These are phyloP conservation scores for Lepidocyrtinus sp. DNA, from an alignment of 2,888 invertebrate species.

Conservation along the genomic window DNA sequence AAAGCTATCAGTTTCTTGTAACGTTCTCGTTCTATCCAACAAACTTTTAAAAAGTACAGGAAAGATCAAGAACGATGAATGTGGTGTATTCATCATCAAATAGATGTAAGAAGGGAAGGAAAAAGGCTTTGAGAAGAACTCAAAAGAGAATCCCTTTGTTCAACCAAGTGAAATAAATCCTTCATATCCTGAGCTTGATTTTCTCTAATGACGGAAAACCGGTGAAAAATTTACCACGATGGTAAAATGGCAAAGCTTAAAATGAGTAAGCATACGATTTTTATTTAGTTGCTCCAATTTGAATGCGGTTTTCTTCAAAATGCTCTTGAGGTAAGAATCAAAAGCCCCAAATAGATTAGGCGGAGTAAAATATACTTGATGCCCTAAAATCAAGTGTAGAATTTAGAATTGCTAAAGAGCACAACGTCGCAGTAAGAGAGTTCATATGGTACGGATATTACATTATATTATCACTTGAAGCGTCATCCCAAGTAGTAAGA, in stretches of 20 bases:
- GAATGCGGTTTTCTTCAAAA: not conserved
- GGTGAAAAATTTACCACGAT: slow-evolving; percentile 13
- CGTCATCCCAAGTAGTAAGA: no score
- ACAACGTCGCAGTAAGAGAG: no score
- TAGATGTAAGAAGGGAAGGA: slow-evolving; percentile 32
- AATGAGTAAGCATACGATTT: no score
- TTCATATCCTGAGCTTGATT: slow-evolving; percentile 60
- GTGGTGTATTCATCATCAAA: slow-evolving; percentile 17
- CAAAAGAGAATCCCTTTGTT: slow-evolving; percentile 61
- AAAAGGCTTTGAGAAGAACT: slow-evolving; percentile 48
- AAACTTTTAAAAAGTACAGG: not conserved
- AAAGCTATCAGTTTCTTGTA: not conserved
- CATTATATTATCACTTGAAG: no score
- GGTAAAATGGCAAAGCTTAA: not conserved
- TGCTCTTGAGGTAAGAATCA: no score
- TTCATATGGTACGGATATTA: no score
- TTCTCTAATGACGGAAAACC: slow-evolving; percentile 40
- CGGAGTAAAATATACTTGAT: no score
- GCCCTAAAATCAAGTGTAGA: no score
- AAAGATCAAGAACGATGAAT: slow-evolving; percentile 11
- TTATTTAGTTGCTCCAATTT: no score
- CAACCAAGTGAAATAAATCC: slow-evolving; percentile 63
- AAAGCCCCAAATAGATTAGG: no score
- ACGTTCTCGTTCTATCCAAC: not conserved
- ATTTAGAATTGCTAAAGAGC: no score